Conservation (phyloP, 2,888 invertebrate genomes). For the Cryptops parisi region DNA sequence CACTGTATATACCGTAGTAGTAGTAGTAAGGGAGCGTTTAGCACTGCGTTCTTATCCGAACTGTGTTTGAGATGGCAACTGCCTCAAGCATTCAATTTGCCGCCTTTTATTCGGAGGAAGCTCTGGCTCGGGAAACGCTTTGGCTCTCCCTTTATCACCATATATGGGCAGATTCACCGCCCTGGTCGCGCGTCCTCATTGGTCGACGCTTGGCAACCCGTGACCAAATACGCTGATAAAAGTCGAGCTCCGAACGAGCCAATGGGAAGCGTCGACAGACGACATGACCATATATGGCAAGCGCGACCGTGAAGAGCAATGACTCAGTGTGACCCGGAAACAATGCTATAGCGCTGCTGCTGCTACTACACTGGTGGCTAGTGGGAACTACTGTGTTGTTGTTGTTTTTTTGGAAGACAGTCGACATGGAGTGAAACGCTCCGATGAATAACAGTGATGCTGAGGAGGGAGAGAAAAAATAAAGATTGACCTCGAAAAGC, state of each 20-base stretch:
- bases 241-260: background rate
- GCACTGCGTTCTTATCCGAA: too few relatives aligned
- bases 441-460: background rate
- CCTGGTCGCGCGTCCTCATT: background rate
- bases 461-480: too few relatives aligned
- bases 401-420: too few relatives aligned
- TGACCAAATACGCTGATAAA: slow-evolving; percentile 7
- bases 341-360: too few relatives aligned
- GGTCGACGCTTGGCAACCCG: background rate
- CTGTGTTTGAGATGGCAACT: too few relatives aligned
- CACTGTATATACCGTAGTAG: too few relatives aligned
- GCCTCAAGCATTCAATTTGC: slow-evolving; percentile 11
- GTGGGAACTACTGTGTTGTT: too few relatives aligned
- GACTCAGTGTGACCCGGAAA: slow-evolving; percentile 14
- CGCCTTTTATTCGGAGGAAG: slow-evolving; percentile 10
- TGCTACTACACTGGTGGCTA: too few relatives aligned
- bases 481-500: too few relatives aligned
- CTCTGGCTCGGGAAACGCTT: slow-evolving; percentile 2
- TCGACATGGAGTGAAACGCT: background rate
- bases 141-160: slow-evolving; percentile 6
- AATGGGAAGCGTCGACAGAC: background rate
- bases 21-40: too few relatives aligned
- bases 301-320: slow-evolving; percentile 12
- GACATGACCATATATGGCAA: slow-evolving; percentile 10
- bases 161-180: slow-evolving; percentile 7